Evolutionary conservation across 2,113 vertebrate species (phyloP).

Genomic region (Planiliza haematocheilus): DNA sequence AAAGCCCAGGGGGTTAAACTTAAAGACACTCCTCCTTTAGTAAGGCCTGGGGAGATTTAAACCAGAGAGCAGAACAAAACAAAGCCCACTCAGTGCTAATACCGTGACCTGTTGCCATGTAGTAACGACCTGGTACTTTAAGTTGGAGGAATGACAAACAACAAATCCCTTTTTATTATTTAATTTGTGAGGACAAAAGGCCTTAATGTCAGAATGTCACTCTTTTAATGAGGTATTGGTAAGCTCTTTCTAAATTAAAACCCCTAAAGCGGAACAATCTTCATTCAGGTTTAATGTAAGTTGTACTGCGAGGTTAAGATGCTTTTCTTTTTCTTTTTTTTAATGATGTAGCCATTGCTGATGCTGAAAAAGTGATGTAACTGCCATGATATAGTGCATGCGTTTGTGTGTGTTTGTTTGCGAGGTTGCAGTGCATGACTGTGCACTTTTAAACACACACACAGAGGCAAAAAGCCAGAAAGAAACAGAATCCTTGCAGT

Average conservation of each 20-base stretch:
- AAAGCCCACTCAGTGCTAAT: slow-evolving; percentile 51
- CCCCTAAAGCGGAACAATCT: too few species aligned
- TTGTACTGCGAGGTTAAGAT: not conserved
- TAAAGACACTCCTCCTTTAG: slow-evolving; percentile 31
- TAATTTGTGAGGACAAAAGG: not conserved
- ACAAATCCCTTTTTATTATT: not conserved
- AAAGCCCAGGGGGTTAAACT: slow-evolving; percentile 24
- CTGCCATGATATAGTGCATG: too few species aligned
- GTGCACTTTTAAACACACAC: not conserved
- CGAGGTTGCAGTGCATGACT: not conserved
- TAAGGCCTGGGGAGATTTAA: slow-evolving; percentile 41
- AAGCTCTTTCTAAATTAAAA: not conserved
- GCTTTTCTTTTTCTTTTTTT: not conserved
- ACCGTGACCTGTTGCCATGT: slow-evolving; percentile 26
- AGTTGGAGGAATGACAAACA: slow-evolving; percentile 9
- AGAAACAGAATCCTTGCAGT: slow-evolving; percentile 11
- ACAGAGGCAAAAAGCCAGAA: not conserved
- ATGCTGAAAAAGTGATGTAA: too few species aligned
- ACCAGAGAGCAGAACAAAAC: slow-evolving; percentile 46
- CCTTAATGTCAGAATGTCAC: not conserved
- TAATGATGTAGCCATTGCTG: not conserved
- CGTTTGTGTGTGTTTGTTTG: too few species aligned
- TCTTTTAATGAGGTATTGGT: not conserved
- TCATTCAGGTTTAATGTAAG: too few species aligned
- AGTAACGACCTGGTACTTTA: slow-evolving; percentile 22